Conservation (phyloP, 2,113 vertebrate species). For the Indri indri region DNA sequence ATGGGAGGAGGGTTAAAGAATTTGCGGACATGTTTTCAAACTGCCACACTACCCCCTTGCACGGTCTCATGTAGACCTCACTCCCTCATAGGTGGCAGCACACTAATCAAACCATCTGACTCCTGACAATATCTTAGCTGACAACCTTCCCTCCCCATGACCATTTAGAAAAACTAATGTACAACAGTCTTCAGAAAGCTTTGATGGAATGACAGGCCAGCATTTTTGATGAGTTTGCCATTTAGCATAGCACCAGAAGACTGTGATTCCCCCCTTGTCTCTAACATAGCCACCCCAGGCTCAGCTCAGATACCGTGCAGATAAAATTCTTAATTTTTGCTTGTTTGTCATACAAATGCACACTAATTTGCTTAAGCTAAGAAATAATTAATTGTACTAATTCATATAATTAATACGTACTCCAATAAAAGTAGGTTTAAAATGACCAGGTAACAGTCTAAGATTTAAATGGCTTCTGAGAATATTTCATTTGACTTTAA, state of each 20-base stretch:
- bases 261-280: background rate
- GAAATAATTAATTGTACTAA: background rate
- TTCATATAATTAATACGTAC: background rate
- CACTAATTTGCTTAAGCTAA: constrained; percentile 31
- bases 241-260: background rate
- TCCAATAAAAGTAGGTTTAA: background rate
- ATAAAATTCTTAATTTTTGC: background rate
- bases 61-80: background rate
- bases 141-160: background rate
- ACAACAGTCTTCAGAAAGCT: background rate
- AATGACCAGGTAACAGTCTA: background rate
- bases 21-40: background rate
- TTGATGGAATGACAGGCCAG: background rate
- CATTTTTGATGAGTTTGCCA: background rate
- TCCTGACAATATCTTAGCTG: background rate
- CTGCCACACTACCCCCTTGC: background rate
- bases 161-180: background rate
- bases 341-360: background rate
- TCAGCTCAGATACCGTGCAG: background rate
- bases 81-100: background rate
- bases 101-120: background rate
- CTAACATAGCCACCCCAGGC: background rate
- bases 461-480: background rate
- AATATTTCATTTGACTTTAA: background rate
- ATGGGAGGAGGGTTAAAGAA: background rate